Conservation (phyloP, 2,113 vertebrate species). For the Dryoscopus gambensis region DNA sequence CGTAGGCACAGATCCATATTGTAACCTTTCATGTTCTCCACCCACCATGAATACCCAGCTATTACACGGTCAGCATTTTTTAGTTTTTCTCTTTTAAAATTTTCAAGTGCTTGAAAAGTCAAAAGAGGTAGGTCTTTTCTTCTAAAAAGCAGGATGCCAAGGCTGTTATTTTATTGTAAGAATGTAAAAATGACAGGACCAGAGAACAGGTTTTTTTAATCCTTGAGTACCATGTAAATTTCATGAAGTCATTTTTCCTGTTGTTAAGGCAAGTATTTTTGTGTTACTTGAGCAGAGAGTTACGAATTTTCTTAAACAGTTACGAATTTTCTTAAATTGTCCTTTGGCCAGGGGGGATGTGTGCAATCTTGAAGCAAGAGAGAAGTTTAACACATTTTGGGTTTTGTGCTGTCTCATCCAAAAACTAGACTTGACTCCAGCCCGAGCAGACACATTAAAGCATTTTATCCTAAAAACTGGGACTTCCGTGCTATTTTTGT, state of each 20-base stretch:
- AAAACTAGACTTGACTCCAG: background rate
- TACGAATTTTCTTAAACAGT: background rate
- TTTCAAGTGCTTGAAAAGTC: constrained; percentile 63
- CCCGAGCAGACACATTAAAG: fast-evolving
- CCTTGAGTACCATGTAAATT: background rate
- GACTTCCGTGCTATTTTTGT: background rate
- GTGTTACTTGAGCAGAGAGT: background rate
- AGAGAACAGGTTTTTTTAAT: constrained; percentile 32
- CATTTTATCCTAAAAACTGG: background rate
- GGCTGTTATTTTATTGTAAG: constrained; percentile 63
- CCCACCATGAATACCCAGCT: constrained; percentile 72
- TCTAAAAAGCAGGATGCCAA: constrained; percentile 49
- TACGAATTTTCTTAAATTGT: background rate
- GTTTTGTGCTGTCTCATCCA: background rate
- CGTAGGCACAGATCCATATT: constrained; percentile 69
- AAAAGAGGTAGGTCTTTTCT: constrained; percentile 66
- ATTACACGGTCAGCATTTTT: constrained; percentile 77
- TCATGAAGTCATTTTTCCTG: constrained; percentile 3
- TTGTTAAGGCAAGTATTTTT: constrained; percentile 8
- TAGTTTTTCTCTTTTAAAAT: constrained; percentile 69
- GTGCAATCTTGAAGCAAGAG: background rate
- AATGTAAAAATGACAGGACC: constrained; percentile 51
- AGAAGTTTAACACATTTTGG: background rate
- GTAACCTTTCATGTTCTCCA: constrained; percentile 77
- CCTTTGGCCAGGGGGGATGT: background rate